These are phyloP conservation scores for Marisa cornuarietis DNA, from an alignment of 1,140 invertebrate genomes.

Conservation along the genomic window DNA sequence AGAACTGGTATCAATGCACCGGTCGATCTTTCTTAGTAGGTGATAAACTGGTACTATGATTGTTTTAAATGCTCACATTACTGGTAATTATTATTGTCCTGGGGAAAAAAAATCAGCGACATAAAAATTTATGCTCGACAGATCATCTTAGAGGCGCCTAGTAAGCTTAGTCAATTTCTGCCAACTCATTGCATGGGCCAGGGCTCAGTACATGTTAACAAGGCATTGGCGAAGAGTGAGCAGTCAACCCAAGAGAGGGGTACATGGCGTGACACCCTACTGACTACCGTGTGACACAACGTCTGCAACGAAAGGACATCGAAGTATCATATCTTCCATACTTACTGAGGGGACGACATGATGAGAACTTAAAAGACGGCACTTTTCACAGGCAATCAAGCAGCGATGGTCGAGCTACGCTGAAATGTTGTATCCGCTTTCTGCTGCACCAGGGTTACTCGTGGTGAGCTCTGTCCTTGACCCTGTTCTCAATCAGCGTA, in stretches of 20 bases:
- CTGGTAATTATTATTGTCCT: too few relatives aligned
- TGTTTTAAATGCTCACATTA: too few relatives aligned
- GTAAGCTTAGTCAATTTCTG: too few relatives aligned
- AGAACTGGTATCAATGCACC: too few relatives aligned
- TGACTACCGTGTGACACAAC: too few relatives aligned
- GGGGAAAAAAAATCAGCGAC: too few relatives aligned
- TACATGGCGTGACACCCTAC: not conserved
- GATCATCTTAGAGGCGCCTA: too few relatives aligned
- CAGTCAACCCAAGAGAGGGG: not conserved
- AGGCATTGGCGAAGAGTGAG: not conserved
- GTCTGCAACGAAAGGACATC: not conserved
- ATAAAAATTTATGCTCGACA: too few relatives aligned
- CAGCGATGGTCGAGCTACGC: not conserved
- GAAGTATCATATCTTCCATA: not conserved
- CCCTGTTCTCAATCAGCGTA: not conserved
- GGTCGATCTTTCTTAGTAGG: too few relatives aligned
- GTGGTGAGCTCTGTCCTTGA: not conserved
- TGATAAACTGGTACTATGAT: too few relatives aligned
- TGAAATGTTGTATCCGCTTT: not conserved
- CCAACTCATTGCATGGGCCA: too few relatives aligned
- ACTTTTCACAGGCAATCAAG: not conserved
- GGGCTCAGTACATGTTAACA: too few relatives aligned
- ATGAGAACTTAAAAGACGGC: not conserved
- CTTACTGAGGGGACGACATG: conserved; percentile 14
- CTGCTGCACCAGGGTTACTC: not conserved